Evolutionary conservation across 2,797 vertebrate species (phyloP), one percentile per base, ranked within the genome.

Genomic region (Pseudochaenichthys georgianus): DNA sequence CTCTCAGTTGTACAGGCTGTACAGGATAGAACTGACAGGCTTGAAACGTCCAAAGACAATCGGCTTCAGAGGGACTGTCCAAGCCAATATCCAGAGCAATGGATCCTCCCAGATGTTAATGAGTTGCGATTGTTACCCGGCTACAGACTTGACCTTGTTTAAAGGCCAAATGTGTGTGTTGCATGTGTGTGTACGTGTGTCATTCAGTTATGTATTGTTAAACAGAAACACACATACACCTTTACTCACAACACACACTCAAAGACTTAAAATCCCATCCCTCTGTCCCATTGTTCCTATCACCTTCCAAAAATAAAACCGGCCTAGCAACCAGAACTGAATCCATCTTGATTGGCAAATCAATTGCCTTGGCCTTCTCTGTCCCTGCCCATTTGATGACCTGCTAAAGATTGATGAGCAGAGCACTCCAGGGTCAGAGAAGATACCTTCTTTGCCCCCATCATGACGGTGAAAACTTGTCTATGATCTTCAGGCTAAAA

Each of bases 341-440:
- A 87, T 91, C 75, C 86, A 88, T 93, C 92, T 91, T 43, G 21
- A 83, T 55, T 58, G 69, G 83, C 69, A 83, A 79, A 85, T 92
- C 76, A 92, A 88, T 89, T 70, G 78, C 58, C 78, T 80, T 79
- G 86, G 76, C 85, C 88, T 80, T 70, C 77, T 84, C 85, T 89
- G 89, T 91, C 85, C 81, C 62, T 83, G 75, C 60, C 83, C 78
- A 91, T 91, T 88, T 89, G 83, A 87, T 87, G 87, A 86, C 87
- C 86, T 81, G 55, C 70, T 77, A 83, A 93, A 89, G 93, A 94
- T 86, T 89, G 89, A 93, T 94, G 82, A 88, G 76, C 66, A 71
- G 85, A 87, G 77, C 65, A 71, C 61, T 75, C 55, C 71, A 71
- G 78, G 88, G 89, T 93, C 88, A 86, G 73, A 59, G 65, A 72